Evolutionary conservation across 2,888 invertebrate species (phyloP).

Genomic region (Platycheirus albimanus): DNA sequence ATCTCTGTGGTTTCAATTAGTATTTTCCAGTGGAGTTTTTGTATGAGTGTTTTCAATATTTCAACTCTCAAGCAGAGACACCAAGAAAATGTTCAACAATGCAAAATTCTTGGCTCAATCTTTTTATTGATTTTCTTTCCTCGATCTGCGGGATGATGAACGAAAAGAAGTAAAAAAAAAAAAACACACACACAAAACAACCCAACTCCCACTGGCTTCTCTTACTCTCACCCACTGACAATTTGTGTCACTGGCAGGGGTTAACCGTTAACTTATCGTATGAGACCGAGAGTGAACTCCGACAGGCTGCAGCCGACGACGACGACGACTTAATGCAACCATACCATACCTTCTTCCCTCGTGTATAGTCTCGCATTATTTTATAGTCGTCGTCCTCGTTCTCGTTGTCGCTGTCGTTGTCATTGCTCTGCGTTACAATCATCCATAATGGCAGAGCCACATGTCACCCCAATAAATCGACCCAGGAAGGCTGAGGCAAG

Average conservation of each 20-base stretch:
- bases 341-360: not conserved
- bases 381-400: constrained; percentile 18
- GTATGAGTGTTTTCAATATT: too few relatives aligned
- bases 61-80: too few relatives aligned
- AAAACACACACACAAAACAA: not conserved
- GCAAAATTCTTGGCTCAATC: constrained; percentile 41
- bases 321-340: constrained; percentile 55
- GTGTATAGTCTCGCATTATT: not conserved
- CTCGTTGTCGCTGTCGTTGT: constrained; percentile 47
- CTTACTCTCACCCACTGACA: constrained; percentile 51
- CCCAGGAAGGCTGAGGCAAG: constrained; percentile 24
- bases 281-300: constrained; percentile 63
- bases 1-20: too few relatives aligned
- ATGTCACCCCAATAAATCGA: constrained; percentile 74
- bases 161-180: not conserved
- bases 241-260: constrained; percentile 69
- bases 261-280: constrained; percentile 69
- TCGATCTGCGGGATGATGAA: constrained; percentile 3
- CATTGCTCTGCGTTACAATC: constrained; percentile 68
- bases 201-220: not conserved
- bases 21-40: too few relatives aligned
- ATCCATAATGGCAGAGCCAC: constrained; percentile 72
- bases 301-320: constrained; percentile 36
- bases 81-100: constrained; percentile 8
- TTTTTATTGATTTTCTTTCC: constrained; percentile 68